phyloP scores from a whole-genome alignment of 2,113 vertebrate genomes.

The Elanoides forficatus region DNA sequence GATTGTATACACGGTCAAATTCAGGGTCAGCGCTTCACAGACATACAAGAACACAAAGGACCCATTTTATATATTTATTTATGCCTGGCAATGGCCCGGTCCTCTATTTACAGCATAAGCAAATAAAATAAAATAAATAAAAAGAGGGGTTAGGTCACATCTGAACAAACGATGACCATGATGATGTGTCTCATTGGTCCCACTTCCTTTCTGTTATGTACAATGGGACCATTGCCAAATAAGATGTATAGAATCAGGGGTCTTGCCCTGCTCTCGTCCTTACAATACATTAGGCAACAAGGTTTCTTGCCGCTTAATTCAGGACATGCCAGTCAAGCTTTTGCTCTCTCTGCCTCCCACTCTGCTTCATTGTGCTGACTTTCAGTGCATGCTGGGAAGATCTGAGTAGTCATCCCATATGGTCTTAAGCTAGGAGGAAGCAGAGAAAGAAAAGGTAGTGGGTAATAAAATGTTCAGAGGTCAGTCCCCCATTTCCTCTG shows the following conservation, averaged over 20 bases:
- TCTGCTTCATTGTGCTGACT: background rate
- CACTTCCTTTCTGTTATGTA: background rate
- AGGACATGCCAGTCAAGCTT: background rate
- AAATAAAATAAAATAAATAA: background rate
- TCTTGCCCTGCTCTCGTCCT: background rate
- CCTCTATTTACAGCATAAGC: background rate
- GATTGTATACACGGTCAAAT: background rate
- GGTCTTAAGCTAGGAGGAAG: background rate
- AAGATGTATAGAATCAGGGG: background rate
- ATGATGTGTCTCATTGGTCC: background rate
- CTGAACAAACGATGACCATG: background rate
- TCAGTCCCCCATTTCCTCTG: background rate
- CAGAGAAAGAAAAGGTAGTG: background rate
- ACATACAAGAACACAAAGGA: background rate
- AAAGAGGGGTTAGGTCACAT: background rate
- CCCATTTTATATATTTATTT: background rate
- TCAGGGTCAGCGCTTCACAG: background rate
- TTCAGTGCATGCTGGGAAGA: background rate
- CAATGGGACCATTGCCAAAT: background rate
- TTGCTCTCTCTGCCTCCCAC: background rate
- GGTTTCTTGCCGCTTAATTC: background rate
- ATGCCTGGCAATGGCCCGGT: background rate
- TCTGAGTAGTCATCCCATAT: background rate
- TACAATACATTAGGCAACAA: background rate
- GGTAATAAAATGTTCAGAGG: background rate